These are phyloP conservation scores for Mus pahari DNA, from an alignment of 2,113 vertebrate genomes.

Conservation along the genomic window DNA sequence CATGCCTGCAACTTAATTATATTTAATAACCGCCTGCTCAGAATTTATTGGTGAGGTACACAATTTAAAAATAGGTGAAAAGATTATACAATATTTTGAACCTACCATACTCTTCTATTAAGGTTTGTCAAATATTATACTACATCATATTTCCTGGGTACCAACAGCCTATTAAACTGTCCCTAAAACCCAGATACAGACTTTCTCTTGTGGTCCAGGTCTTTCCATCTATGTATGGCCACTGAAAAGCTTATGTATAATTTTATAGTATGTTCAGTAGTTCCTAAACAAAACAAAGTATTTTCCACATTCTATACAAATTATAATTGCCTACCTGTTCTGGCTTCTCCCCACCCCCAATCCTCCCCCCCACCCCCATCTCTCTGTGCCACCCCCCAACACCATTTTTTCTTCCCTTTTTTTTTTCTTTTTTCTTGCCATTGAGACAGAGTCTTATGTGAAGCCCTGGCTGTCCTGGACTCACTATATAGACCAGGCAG, in stretches of 20 bases:
- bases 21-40: constrained; percentile 80
- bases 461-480: background rate
- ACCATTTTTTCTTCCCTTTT: background rate
- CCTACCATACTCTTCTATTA: constrained; percentile 65
- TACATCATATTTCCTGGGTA: constrained; percentile 56
- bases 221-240: background rate
- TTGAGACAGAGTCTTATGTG: background rate
- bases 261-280: background rate
- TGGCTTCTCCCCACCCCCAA: background rate
- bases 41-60: constrained; percentile 78
- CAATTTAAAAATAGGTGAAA: constrained; percentile 75
- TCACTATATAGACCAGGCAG: background rate
- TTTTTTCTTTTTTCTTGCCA: background rate
- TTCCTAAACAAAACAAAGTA: constrained; percentile 59
- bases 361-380: background rate
- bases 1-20: constrained; percentile 80
- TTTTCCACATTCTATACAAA: constrained; percentile 29
- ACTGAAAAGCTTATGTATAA: background rate
- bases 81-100: constrained; percentile 81
- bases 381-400: no score
- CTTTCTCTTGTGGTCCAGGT: background rate
- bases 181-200: constrained; percentile 37
- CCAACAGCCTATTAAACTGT: constrained; percentile 47
- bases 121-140: constrained; percentile 64
- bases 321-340: background rate